Conservation (phyloP, 2,113 vertebrate genomes). For the Hippocampus comes region DNA sequence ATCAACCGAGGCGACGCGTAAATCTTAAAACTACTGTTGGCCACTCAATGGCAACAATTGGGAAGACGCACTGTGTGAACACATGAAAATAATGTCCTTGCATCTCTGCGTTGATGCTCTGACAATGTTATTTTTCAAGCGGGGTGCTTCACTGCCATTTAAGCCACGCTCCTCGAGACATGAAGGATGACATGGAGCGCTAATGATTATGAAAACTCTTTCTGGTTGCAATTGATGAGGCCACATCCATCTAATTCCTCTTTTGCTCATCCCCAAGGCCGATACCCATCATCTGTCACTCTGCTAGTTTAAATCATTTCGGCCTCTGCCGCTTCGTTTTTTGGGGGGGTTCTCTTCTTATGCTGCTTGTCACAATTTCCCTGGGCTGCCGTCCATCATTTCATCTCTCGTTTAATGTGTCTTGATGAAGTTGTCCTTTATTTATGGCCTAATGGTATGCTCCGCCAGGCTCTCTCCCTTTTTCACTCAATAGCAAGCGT, state of each 20-base stretch:
- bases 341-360: neutral
- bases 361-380: slow-evolving; percentile 27
- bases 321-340: slow-evolving; percentile 19
- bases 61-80: neutral
- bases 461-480: neutral
- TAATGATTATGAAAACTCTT: slow-evolving; percentile 30
- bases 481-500: neutral
- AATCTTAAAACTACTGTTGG: neutral
- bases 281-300: slow-evolving; percentile 33
- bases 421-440: slow-evolving; percentile 12
- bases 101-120: neutral
- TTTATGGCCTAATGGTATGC: slow-evolving; percentile 5
- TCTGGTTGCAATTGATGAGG: slow-evolving; percentile 30
- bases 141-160: neutral
- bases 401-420: neutral
- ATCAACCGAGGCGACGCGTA: neutral
- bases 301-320: slow-evolving; percentile 40
- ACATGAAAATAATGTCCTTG: neutral
- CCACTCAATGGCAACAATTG: neutral
- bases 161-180: slow-evolving; percentile 12
- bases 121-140: slow-evolving; percentile 4
- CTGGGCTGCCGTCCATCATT: slow-evolving; percentile 5
- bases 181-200: slow-evolving; percentile 20
- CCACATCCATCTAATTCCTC: slow-evolving; percentile 25
- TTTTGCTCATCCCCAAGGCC: slow-evolving; percentile 28